phyloP scores from a whole-genome alignment of 2,797 vertebrate genomes.

The Rallus crepitans region DNA sequence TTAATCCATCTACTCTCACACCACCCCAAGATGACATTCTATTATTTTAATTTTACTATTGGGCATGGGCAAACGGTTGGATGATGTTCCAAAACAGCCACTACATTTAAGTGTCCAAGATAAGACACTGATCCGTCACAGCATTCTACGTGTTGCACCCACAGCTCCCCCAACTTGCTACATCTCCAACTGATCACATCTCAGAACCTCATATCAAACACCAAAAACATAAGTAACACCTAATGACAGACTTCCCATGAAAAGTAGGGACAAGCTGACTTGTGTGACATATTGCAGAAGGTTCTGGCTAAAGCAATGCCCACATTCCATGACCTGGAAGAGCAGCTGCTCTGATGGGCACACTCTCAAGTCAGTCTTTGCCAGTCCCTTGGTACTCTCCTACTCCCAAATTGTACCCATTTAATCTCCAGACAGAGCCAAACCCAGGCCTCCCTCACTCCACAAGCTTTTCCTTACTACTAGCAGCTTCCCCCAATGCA shows the following conservation, averaged over 20 bases:
- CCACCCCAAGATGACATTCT: accelerated
- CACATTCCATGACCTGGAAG: background rate
- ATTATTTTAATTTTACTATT: background rate
- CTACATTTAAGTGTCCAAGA: background rate
- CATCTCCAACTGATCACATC: background rate
- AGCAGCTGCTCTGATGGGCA: background rate
- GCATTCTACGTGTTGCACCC: background rate
- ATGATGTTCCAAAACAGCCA: background rate
- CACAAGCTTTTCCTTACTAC: background rate
- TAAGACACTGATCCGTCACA: background rate
- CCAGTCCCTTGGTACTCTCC: background rate
- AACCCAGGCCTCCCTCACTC: background rate
- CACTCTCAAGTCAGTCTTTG: background rate
- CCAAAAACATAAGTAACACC: accelerated
- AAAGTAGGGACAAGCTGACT: background rate
- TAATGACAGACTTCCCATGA: background rate
- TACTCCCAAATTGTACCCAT: background rate
- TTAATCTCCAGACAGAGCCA: background rate
- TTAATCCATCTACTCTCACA: background rate
- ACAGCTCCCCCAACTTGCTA: background rate
- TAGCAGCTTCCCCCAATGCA: accelerated
- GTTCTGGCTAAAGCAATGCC: background rate
- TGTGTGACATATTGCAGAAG: background rate
- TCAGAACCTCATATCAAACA: background rate
- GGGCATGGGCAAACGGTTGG: background rate